Percentiles rank a stretch among this genome's conserved stretches.
These are phyloP conservation scores for Acyrthosiphon pisum DNA, from an alignment of 1,140 invertebrate species.

Conservation along the genomic window DNA sequence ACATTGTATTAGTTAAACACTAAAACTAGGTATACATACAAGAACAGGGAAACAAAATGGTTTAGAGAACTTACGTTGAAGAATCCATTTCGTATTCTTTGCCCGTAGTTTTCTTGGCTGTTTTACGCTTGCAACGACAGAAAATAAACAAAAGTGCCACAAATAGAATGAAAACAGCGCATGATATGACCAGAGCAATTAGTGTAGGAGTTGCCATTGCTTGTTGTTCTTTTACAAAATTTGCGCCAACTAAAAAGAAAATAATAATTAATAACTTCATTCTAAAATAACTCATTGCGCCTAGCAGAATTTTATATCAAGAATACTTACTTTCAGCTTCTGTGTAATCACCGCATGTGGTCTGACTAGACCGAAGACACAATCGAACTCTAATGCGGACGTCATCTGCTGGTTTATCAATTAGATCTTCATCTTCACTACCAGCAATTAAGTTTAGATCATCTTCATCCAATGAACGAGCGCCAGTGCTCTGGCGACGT, in stretches of 20 bases:
- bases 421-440: constrained; percentile 61
- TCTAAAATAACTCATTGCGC: neutral
- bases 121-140: constrained; percentile 83
- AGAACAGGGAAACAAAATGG: neutral
- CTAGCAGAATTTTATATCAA: neutral
- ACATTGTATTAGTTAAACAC: constrained; percentile 11
- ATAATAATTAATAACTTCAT: neutral
- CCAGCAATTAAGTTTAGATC: constrained; percentile 62
- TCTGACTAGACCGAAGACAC: constrained; percentile 77
- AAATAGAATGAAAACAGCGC: constrained; percentile 80
- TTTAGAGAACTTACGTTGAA: constrained; percentile 61
- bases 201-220: constrained; percentile 78
- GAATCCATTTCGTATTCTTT: constrained; percentile 92
- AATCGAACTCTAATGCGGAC: constrained; percentile 77
- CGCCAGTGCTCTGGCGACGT: constrained; percentile 62
- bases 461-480: constrained; percentile 60
- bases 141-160: constrained; percentile 80
- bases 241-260: constrained; percentile 73
- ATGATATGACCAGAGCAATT: constrained; percentile 81
- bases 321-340: constrained; percentile 79
- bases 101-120: constrained; percentile 79
- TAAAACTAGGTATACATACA: neutral
- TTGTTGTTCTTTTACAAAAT: constrained; percentile 79
- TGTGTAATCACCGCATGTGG: constrained; percentile 82
- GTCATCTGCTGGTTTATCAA: constrained; percentile 69